phyloP scores from a whole-genome alignment of 1,140 invertebrate species.

The Prorops nasuta region DNA sequence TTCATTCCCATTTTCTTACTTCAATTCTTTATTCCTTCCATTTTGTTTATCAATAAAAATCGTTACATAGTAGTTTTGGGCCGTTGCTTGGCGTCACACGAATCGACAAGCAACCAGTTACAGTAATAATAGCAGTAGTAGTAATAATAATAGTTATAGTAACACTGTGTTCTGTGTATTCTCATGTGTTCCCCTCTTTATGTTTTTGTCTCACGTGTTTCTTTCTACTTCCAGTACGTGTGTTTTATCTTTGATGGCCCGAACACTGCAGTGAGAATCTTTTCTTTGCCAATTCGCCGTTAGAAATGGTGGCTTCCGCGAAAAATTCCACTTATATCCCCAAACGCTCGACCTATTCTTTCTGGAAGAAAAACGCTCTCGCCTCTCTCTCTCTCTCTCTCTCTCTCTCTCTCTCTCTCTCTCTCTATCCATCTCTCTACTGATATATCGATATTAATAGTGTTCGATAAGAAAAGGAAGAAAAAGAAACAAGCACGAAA shows the following conservation, averaged over 20 bases:
- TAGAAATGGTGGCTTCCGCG: no score
- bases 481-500: no score
- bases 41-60: conserved; percentile 50
- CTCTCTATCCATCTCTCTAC: no score
- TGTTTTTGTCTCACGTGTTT: not conserved
- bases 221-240: not conserved
- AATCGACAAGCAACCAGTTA: conserved; percentile 30
- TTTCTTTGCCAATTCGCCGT: no score
- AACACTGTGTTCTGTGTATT: conserved; percentile 23
- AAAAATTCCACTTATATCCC: no score
- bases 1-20: conserved; percentile 43
- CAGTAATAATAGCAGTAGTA: conserved; percentile 31
- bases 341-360: no score
- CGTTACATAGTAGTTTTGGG: conserved; percentile 48
- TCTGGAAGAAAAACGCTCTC: no score
- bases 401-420: not conserved
- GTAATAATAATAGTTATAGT: conserved; percentile 25
- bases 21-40: conserved; percentile 44
- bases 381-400: not conserved
- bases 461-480: no score
- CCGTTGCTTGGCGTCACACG: conserved; percentile 29
- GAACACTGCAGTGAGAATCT: no score
- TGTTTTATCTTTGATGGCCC: not conserved
- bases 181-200: not conserved
- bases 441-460: no score